A percentile compares a stretch with the other conserved stretches of the same genome.
Evolutionary conservation across 1,140 invertebrate genomes (phyloP).

Genomic region (Eufriesea mexicana): DNA sequence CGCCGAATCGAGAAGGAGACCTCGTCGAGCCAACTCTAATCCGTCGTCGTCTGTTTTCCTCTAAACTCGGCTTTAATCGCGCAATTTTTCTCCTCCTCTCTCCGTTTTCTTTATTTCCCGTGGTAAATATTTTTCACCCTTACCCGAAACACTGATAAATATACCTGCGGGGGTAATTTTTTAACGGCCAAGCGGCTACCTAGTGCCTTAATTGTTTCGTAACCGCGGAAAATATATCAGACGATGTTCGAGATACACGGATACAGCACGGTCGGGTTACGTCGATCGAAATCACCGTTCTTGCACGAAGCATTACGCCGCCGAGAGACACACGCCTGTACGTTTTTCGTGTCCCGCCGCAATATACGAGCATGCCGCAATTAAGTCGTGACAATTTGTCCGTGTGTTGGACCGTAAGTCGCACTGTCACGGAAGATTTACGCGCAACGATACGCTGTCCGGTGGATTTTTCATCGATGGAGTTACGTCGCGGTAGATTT

Average conservation of each 20-base stretch:
- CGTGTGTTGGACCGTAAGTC: not conserved
- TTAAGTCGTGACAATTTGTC: slow-evolving; percentile 31
- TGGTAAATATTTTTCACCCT: not conserved
- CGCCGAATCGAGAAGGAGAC: not conserved
- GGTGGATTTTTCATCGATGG: slow-evolving; percentile 17
- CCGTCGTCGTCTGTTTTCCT: too few species aligned
- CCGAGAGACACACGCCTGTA: slow-evolving; percentile 10
- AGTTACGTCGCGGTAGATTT: not conserved
- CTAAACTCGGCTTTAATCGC: too few species aligned
- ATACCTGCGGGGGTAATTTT: not conserved
- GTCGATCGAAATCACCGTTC: slow-evolving; percentile 30
- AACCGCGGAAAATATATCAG: not conserved
- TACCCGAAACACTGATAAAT: not conserved
- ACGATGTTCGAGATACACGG: not conserved
- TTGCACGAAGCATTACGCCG: slow-evolving; percentile 5
- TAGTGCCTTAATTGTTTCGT: slow-evolving; percentile 8
- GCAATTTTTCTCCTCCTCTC: too few species aligned
- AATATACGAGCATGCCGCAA: slow-evolving; percentile 21
- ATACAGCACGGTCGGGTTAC: not conserved
- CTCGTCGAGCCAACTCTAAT: not conserved
- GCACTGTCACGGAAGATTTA: slow-evolving; percentile 28
- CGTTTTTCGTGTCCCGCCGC: slow-evolving; percentile 20
- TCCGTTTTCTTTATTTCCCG: not conserved
- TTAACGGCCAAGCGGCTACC: not conserved
- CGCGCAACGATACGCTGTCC: not conserved